Evolutionary conservation across 2,797 vertebrate genomes (phyloP), one percentile per base, ranked within the genome.

Genomic region (Oceanodroma leucorhoa): DNA sequence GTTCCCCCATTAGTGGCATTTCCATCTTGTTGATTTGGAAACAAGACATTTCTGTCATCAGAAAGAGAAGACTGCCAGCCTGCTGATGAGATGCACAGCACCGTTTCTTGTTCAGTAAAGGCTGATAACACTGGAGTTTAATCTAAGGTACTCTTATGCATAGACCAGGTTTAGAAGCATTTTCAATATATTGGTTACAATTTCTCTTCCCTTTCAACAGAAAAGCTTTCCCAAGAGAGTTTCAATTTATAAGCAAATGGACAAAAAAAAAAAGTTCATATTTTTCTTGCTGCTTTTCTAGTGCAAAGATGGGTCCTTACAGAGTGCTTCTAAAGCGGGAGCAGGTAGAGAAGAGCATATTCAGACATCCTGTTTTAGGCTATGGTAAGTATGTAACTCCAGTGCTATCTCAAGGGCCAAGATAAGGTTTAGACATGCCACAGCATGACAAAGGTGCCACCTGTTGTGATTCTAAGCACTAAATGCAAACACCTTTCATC

Each of bases 201-300:
- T 67, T 94, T 91, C 32, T 50, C 45, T 70, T 66, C 19, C 6
- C 13, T 93, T 85, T 43, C 62, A 29, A 72, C 23, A 62, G 32
- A 69, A 79, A 62, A 53, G 3, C 14, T 71, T 86, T 83, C 34
- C 15, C 50, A 83, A 69, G 53, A 76, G 20, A 90, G 20, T 16
- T 86, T 88, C 53, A 36, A 54, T 72, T 90, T 78, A 46, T 32
- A 58, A 84, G 14, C 23, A 89, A 83, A 87, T 29, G 66, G 32
- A 80, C 29, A 34, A 45, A 67, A 89, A 73, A 4, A 22, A 13
- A 19, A 16, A 11, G 36, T n/a, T 29, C 5, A 29, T 58, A 11
- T 66, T 81, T 79, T 89, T 67, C 27, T 79, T 70, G 1, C 32
- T 43, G 11, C 5, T 76, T 84, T 87, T 10, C 22, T 54, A 9